Conservation (phyloP, 2,888 invertebrate species). For the Ferdinandea cuprea region DNA sequence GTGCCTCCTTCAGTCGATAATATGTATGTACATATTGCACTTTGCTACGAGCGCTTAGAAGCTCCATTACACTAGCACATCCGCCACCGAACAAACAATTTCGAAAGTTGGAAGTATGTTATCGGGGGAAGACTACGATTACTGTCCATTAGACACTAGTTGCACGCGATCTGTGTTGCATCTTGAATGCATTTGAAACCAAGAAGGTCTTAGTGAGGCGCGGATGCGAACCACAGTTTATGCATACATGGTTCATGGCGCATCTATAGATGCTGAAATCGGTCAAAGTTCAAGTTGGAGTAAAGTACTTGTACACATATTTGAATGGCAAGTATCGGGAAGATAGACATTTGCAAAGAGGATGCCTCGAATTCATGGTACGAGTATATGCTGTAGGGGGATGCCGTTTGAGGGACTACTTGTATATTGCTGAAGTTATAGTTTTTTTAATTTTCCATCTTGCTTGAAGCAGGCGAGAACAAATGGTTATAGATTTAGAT, state of each 20-base stretch:
- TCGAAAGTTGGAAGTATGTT: slow-evolving; percentile 34
- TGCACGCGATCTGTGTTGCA: slow-evolving; percentile 54
- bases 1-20: background rate
- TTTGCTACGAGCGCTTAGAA: slow-evolving; percentile 7
- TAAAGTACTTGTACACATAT: slow-evolving; percentile 55
- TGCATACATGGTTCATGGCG: slow-evolving; percentile 59
- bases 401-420: background rate
- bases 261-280: slow-evolving; percentile 66
- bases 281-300: slow-evolving; percentile 66
- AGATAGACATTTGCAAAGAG: slow-evolving; percentile 29
- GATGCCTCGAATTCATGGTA: slow-evolving; percentile 7
- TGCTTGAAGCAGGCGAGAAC: slow-evolving; percentile 26
- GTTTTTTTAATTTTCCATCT: slow-evolving; percentile 1
- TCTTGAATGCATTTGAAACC: slow-evolving; percentile 56
- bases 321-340: slow-evolving; percentile 33
- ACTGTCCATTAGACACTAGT: slow-evolving; percentile 60
- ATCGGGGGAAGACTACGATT: slow-evolving; percentile 48
- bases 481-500: slow-evolving; percentile 53
- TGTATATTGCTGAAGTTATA: too few relatives aligned
- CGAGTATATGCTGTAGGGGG: background rate
- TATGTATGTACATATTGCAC: slow-evolving; percentile 4
- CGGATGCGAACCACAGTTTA: slow-evolving; percentile 30
- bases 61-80: slow-evolving; percentile 19
- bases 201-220: slow-evolving; percentile 16
- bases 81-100: slow-evolving; percentile 7